Evolutionary conservation across 53 echinoderm and acorn worm species (phyloP), one percentile per base, ranked within the genome.

Genomic region (Patiria pectinifera): DNA sequence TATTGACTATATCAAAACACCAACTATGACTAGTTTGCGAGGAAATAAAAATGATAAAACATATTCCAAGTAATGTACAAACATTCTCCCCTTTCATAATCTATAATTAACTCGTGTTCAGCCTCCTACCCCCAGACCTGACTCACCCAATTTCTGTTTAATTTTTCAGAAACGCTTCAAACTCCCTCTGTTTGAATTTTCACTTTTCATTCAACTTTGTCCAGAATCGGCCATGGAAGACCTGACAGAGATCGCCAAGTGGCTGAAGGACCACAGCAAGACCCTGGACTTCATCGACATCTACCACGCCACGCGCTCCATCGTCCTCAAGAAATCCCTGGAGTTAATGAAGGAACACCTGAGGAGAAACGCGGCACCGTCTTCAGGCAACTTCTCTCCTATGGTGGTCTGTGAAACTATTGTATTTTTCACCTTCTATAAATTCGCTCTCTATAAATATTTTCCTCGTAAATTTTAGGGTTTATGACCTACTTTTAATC

Each of bases 341-440:
- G 98, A 96, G 75, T 94, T 91, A 6, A 92, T 98, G 35, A 98
- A 98, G 76, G 98, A 98, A 59, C 96, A 98, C 69, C 93, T 98
- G 2, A 83, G 86, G 60, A 98, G 95, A 93, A 96, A 95, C 44
- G 86, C 94, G 15, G 95, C 95, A 23, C 88, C 94, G 58, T 76
- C 95, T 70, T 87, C 91, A 14, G 95, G 91, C 45, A 74, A 92
- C 16, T 93, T 92, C 48, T 96, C 96, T 72, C 96, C 96, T 13
- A 89, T 94, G 86, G 91, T 94, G 79, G 96, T 96, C 86, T 85
- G 96, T 92, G 35, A 35, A 35, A 35, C 35, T 35, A 35, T 35
- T 35, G 35, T 35, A 35, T 35, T 84, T 8, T 69, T 3, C 14
- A 7, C 69, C 9, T 18, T 76, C 59, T 24, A 53, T 4, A 23